phyloP scores from a whole-genome alignment of 2,888 invertebrate species.

The Orthosia incerta region DNA sequence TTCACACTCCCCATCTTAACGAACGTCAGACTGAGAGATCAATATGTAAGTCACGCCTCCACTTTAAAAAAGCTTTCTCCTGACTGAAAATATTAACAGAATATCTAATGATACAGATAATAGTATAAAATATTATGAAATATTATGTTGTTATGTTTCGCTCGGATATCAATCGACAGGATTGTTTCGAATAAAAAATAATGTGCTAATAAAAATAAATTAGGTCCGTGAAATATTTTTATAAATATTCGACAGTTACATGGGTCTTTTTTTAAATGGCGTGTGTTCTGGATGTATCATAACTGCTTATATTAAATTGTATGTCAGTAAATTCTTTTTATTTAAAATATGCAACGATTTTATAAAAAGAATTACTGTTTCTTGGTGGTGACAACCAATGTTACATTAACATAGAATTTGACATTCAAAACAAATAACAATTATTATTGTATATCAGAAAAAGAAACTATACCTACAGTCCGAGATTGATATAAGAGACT shows the following conservation, averaged over 20 bases:
- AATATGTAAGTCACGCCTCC: conserved; percentile 62
- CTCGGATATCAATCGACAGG: conserved; percentile 69
- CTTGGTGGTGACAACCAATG: conserved; percentile 11
- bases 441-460: conserved; percentile 10
- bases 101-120: conserved; percentile 57
- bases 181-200: conserved; percentile 69
- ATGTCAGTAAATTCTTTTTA: conserved; percentile 47
- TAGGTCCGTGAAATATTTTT: conserved; percentile 54
- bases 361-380: conserved; percentile 2
- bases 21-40: conserved; percentile 63
- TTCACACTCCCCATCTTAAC: conserved; percentile 44
- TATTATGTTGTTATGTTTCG: conserved; percentile 68
- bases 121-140: conserved; percentile 68
- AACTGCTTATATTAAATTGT: conserved; percentile 57
- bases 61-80: conserved; percentile 65
- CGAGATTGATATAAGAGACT: too few species aligned
- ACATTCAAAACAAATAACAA: conserved; percentile 28
- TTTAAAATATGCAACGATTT: conserved; percentile 7
- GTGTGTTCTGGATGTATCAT: conserved; percentile 46
- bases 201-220: conserved; percentile 69
- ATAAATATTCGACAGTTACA: conserved; percentile 54
- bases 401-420: conserved; percentile 12
- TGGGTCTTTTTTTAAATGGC: conserved; percentile 52
- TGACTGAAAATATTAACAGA: conserved; percentile 52
- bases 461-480: not conserved